phyloP scores from a whole-genome alignment of 2,113 vertebrate genomes.

The Propithecus coquereli region DNA sequence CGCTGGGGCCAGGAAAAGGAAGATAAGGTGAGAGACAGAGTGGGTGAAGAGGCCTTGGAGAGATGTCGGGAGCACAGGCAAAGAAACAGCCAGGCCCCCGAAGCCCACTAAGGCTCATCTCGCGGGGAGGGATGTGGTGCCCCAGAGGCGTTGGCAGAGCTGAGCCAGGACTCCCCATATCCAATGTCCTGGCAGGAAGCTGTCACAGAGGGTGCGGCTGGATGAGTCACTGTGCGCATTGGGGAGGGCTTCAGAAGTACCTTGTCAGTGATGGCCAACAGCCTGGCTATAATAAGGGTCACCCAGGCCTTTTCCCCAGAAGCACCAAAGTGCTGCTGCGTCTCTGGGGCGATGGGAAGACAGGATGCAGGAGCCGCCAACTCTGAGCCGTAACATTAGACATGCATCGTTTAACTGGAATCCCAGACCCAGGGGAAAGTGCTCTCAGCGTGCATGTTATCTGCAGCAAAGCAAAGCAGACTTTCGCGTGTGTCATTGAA shows the following conservation, averaged over 20 bases:
- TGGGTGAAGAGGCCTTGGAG: neutral
- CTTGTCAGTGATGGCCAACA: neutral
- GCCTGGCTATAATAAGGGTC: neutral
- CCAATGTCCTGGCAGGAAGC: neutral
- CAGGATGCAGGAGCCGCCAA: neutral
- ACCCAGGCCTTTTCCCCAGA: neutral
- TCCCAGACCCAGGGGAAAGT: neutral
- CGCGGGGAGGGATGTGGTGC: neutral
- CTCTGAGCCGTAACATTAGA: neutral
- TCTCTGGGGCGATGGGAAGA: neutral
- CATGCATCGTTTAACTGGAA: neutral
- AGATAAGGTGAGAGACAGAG: neutral
- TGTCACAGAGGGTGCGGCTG: fast-evolving
- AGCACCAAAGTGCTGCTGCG: neutral
- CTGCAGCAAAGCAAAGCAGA: neutral
- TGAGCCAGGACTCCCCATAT: neutral
- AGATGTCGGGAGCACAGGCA: neutral
- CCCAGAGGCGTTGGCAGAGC: neutral
- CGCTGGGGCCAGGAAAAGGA: neutral
- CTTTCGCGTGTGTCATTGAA: neutral
- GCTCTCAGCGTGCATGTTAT: neutral
- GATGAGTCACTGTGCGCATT: fast-evolving
- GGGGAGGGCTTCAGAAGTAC: neutral
- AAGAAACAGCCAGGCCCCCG: neutral
- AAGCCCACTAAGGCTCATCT: neutral